Evolutionary conservation across 2,888 invertebrate genomes (phyloP).

Genomic region (Cryptocephalus moraei): DNA sequence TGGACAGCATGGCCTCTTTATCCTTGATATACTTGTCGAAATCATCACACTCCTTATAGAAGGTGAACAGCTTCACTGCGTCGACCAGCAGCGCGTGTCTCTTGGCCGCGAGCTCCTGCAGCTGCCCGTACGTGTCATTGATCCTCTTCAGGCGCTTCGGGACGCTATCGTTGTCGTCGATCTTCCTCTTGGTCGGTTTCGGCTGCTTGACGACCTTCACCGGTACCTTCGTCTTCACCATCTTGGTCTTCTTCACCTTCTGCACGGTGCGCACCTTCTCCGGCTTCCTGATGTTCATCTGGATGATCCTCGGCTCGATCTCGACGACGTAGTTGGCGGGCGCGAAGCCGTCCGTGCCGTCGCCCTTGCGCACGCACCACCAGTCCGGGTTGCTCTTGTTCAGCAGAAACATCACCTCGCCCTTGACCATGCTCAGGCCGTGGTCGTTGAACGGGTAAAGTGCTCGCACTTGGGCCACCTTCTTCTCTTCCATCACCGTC

Average conservation of each 20-base stretch:
- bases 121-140: slow-evolving; percentile 69
- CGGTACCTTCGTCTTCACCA: slow-evolving; percentile 79
- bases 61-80: slow-evolving; percentile 82
- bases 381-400: slow-evolving; percentile 95
- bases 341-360: slow-evolving; percentile 91
- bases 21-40: slow-evolving; percentile 97
- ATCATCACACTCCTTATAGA: slow-evolving; percentile 94
- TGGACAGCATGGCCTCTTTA: slow-evolving; percentile 77
- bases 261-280: slow-evolving; percentile 76
- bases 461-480: slow-evolving; percentile 78
- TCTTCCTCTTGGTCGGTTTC: slow-evolving; percentile 33
- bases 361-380: slow-evolving; percentile 96
- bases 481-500: slow-evolving; percentile 77
- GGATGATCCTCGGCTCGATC: slow-evolving; percentile 76
- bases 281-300: slow-evolving; percentile 74
- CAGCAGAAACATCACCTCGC: slow-evolving; percentile 71
- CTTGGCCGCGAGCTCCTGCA: slow-evolving; percentile 68
- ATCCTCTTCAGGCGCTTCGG: slow-evolving; percentile 71
- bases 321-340: slow-evolving; percentile 95
- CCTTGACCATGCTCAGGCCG: slow-evolving; percentile 85
- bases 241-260: slow-evolving; percentile 81
- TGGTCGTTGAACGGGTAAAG: slow-evolving; percentile 87
- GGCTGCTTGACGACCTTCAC: slow-evolving; percentile 47
- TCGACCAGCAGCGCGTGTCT: slow-evolving; percentile 82
- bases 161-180: slow-evolving; percentile 62